phyloP scores from a whole-genome alignment of 2,888 invertebrate species.

The Dioctria linearis region DNA sequence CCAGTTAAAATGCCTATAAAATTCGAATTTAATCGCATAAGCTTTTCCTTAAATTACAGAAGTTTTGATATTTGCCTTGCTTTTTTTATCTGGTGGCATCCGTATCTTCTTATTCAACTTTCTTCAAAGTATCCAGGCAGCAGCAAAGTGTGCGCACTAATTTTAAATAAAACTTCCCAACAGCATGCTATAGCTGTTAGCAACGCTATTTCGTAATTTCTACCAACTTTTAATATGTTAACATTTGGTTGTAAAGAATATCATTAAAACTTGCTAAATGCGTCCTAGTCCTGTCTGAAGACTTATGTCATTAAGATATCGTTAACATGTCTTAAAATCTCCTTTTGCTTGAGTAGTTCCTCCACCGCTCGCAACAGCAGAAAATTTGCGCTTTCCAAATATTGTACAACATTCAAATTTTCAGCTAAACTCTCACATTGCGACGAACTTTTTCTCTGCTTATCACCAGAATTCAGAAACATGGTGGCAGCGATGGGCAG shows the following conservation, averaged over 20 bases:
- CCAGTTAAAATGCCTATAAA: too few species aligned
- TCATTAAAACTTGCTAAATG: conserved; percentile 46
- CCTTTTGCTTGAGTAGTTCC: conserved; percentile 39
- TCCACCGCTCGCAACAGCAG: not conserved
- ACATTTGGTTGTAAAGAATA: conserved; percentile 12
- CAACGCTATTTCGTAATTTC: conserved; percentile 24
- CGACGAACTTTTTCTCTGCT: conserved; percentile 32
- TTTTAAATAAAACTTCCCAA: too few species aligned
- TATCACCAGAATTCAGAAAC: conserved; percentile 23
- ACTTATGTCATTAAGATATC: conserved; percentile 47
- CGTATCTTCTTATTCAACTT: too few species aligned
- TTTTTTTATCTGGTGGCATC: too few species aligned
- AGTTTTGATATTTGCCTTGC: too few species aligned
- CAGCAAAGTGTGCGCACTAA: too few species aligned
- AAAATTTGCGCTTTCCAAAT: conserved; percentile 27
- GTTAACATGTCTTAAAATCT: conserved; percentile 47
- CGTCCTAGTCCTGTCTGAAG: conserved; percentile 28
- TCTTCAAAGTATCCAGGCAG: too few species aligned
- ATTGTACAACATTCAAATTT: conserved; percentile 1
- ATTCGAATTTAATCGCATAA: too few species aligned
- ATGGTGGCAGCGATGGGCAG: not conserved
- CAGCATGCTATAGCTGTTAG: too few species aligned
- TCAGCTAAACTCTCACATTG: conserved; percentile 41
- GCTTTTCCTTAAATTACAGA: too few species aligned
- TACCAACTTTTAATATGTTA: conserved; percentile 22